Evolutionary conservation across 2,113 vertebrate species (phyloP).

Genomic region (Murina feae): DNA sequence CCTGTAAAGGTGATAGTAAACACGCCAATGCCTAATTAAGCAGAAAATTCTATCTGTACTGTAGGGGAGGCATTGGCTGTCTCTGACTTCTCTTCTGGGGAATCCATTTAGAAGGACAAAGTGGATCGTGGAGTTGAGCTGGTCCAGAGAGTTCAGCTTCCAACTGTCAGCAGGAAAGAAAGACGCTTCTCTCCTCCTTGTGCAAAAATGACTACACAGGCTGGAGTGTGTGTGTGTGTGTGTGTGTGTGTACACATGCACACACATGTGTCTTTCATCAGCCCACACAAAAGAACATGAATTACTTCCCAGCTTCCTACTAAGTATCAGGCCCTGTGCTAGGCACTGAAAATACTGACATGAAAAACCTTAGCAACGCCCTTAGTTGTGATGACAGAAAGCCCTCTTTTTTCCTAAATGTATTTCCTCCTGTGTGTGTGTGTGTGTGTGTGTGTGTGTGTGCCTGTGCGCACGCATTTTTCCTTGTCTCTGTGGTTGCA

Average conservation of each 20-base stretch:
- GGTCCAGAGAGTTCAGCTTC: conserved; percentile 16
- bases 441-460: neutral
- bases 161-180: neutral
- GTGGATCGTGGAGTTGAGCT: conserved; percentile 41
- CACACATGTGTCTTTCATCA: neutral
- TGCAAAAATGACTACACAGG: neutral
- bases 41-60: conserved; percentile 81
- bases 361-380: neutral
- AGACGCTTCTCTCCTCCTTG: neutral
- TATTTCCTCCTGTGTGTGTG: neutral
- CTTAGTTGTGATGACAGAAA: neutral
- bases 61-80: conserved; percentile 73
- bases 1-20: conserved; percentile 84
- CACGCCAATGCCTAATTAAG: conserved; percentile 84
- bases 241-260: accelerated
- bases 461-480: neutral
- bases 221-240: neutral
- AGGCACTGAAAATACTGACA: neutral
- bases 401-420: accelerated
- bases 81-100: conserved; percentile 75
- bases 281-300: neutral
- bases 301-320: neutral
- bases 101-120: conserved; percentile 76
- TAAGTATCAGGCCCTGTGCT: neutral
- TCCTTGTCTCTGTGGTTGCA: neutral